Evolutionary conservation across 2,113 vertebrate genomes (phyloP), one percentile per base, ranked within the genome.

Genomic region (Zingel zingel): DNA sequence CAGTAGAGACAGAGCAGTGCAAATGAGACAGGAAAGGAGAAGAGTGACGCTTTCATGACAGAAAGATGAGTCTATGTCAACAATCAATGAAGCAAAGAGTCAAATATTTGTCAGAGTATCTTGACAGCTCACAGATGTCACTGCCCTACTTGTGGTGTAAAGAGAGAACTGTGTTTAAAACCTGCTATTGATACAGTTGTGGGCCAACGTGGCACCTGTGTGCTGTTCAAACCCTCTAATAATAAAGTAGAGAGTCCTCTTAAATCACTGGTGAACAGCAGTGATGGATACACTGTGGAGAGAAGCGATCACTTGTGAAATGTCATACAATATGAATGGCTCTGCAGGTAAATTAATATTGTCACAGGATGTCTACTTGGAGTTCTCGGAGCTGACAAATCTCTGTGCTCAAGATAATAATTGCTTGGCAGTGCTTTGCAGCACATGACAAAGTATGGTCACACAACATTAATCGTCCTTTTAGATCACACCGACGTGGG

Each of bases 261-360:
- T 70, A 56, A 86, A 76, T 74, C 77, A 27, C 70, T 36, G 68
- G 72, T 0, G 13, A 23, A n/a, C 74, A 88, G 61, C 47, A 43
- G 50, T 69, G 85, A 89, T 85, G 58, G 54, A 82, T 77, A 23
- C 43, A 33, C 47, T 3, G 8, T 48, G 48, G 71, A 79, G 66
- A 57, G 68, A 67, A 67, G 83, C 74, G 61, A 72, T 85, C 77
- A 82, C 81, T 91, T 83, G 87, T 88, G 82, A 89, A 90, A 91
- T 91, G 84, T 86, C 81, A 83, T 50, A 73, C 62, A 61, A 85
- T 77, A 79, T 85, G 79, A 88, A 85, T 82, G 79, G 58, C 83
- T 80, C 78, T 67, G 63, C 65, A 83, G 77, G 83, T 88, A 90
- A 79, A 93, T 92, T 75, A 87, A 89, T 82, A 64, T 78, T 70